Evolutionary conservation across 2,113 vertebrate species (phyloP).

Genomic region (Galbula dea): DNA sequence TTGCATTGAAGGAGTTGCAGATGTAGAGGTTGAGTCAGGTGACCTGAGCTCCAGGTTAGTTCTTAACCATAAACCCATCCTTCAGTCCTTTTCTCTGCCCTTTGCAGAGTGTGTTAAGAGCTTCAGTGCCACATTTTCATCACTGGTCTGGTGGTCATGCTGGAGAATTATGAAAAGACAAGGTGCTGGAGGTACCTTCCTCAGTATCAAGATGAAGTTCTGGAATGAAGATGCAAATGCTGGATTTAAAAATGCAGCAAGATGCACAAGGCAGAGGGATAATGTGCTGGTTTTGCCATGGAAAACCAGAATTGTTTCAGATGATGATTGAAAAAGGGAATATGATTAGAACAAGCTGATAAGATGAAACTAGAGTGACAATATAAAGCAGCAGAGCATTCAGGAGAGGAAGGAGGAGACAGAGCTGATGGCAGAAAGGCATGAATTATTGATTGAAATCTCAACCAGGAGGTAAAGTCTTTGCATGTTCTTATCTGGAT

Average conservation of each 20-base stretch:
- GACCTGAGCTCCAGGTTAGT: neutral
- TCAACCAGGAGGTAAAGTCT: neutral
- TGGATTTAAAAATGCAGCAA: neutral
- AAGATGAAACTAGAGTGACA: constrained; percentile 19
- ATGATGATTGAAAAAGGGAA: neutral
- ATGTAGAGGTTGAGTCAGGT: neutral
- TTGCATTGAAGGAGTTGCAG: neutral
- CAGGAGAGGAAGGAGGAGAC: neutral
- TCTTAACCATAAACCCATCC: neutral
- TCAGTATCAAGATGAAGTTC: neutral
- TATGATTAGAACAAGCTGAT: constrained; percentile 24
- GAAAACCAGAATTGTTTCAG: neutral
- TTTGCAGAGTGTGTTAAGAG: neutral
- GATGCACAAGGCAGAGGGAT: neutral
- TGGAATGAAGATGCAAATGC: neutral
- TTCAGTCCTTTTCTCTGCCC: neutral
- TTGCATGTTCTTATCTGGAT: constrained; percentile 28
- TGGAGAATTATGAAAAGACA: neutral
- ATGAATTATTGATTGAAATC: constrained; percentile 38
- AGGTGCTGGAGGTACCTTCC: neutral
- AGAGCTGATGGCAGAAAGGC: neutral
- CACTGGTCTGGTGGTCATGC: accelerated
- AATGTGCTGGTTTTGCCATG: neutral
- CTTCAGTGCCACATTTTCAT: neutral
- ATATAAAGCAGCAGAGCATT: constrained; percentile 14